These are phyloP conservation scores for Diglossa brunneiventris DNA, from an alignment of 2,113 vertebrate genomes.

Conservation along the genomic window DNA sequence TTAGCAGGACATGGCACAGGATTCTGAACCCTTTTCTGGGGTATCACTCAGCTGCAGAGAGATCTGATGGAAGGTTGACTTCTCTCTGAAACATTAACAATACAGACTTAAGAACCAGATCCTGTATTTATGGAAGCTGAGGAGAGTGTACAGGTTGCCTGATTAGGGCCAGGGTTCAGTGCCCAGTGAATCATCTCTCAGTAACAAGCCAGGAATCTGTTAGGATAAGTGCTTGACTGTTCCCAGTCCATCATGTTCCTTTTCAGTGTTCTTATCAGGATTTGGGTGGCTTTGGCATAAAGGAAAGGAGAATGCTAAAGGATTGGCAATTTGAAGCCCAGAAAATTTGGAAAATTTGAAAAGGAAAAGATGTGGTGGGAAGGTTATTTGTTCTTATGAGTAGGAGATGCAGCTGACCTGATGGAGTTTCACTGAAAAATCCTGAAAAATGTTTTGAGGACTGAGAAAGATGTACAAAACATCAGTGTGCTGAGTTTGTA, in stretches of 20 bases:
- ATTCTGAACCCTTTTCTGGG: not conserved
- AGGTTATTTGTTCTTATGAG: not conserved
- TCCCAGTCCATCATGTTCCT: slow-evolving; percentile 36
- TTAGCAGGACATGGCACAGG: not conserved
- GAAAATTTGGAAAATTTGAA: not conserved
- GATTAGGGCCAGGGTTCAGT: not conserved
- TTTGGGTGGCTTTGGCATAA: not conserved
- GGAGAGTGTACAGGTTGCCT: not conserved
- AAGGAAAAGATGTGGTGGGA: not conserved
- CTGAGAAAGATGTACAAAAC: not conserved
- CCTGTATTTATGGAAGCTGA: not conserved
- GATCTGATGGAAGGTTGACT: not conserved
- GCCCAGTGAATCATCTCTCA: not conserved
- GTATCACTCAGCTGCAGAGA: not conserved
- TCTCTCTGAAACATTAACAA: not conserved
- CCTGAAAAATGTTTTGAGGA: not conserved
- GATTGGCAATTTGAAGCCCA: not conserved
- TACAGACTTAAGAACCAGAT: not conserved
- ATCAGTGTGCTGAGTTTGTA: not conserved
- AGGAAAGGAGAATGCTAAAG: not conserved
- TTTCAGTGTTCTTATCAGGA: slow-evolving; percentile 31
- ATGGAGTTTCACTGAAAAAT: not conserved
- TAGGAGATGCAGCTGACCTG: not conserved
- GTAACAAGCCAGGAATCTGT: not conserved
- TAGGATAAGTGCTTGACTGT: slow-evolving; percentile 39